Percentiles rank a stretch among this genome's conserved stretches.
Conservation (phyloP, 2,797 vertebrate species). For the Microhierax caerulescens region DNA sequence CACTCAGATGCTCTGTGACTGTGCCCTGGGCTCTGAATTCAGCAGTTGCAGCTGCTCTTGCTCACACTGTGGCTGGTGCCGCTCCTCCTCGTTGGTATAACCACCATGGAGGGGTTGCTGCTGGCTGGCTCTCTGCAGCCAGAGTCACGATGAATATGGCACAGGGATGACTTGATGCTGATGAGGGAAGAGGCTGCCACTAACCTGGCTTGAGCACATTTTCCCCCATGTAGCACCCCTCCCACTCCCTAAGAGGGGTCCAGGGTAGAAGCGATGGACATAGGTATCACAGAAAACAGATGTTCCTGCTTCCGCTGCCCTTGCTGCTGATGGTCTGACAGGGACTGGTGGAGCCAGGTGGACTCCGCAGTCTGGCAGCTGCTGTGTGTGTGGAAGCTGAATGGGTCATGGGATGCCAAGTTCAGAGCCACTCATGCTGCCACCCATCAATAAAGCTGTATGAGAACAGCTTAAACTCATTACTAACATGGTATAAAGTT, state of each 20-base stretch:
- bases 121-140: neutral
- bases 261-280: neutral
- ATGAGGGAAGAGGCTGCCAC: neutral
- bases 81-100: neutral
- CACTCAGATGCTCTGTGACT: neutral
- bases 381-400: neutral
- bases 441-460: neutral
- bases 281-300: neutral
- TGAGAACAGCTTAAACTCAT: neutral
- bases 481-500: neutral
- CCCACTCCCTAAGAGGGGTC: neutral
- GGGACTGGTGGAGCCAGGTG: neutral
- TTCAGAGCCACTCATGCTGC: neutral
- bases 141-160: neutral
- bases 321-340: neutral
- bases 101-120: fast-evolving
- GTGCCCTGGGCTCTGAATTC: neutral
- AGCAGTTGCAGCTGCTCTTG: neutral
- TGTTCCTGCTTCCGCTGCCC: neutral
- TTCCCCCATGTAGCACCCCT: neutral
- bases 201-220: neutral
- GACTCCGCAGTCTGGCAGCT: neutral
- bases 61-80: neutral
- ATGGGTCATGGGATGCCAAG: neutral
- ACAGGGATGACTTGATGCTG: neutral